Evolutionary conservation across 2,888 invertebrate species (phyloP).

Genomic region (Xanthorhoe designata): DNA sequence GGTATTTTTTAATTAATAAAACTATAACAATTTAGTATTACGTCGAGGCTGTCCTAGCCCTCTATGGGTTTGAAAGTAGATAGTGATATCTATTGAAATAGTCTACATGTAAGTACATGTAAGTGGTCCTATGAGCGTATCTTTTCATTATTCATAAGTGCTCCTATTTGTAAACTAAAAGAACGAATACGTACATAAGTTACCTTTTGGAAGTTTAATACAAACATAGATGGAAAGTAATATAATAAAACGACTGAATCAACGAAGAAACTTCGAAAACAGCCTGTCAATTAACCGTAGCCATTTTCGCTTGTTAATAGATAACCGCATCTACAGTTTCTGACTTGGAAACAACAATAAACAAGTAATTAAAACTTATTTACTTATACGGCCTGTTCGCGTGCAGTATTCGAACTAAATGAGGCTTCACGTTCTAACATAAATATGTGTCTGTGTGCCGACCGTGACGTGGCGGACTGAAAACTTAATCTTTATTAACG

Average conservation of each 20-base stretch:
- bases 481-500: conserved; percentile 47
- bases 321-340: conserved; percentile 50
- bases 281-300: conserved; percentile 30
- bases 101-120: too few relatives aligned
- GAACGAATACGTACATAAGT: neutral
- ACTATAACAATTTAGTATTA: too few relatives aligned
- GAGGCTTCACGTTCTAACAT: conserved; percentile 60
- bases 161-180: too few relatives aligned
- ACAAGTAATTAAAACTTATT: conserved; percentile 72
- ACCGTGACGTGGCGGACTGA: conserved; percentile 37
- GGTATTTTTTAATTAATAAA: too few relatives aligned
- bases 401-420: conserved; percentile 63
- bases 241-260: neutral
- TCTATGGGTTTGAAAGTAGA: too few relatives aligned
- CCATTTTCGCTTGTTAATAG: conserved; percentile 39
- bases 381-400: conserved; percentile 65
- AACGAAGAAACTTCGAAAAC: conserved; percentile 16
- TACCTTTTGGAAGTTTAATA: too few relatives aligned
- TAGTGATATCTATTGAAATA: too few relatives aligned
- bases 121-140: too few relatives aligned
- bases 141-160: too few relatives aligned
- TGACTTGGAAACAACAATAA: conserved; percentile 58
- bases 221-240: neutral
- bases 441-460: conserved; percentile 53
- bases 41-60: too few relatives aligned